Conservation (phyloP, 2,113 vertebrate genomes). For the Lutjanus erythropterus region DNA sequence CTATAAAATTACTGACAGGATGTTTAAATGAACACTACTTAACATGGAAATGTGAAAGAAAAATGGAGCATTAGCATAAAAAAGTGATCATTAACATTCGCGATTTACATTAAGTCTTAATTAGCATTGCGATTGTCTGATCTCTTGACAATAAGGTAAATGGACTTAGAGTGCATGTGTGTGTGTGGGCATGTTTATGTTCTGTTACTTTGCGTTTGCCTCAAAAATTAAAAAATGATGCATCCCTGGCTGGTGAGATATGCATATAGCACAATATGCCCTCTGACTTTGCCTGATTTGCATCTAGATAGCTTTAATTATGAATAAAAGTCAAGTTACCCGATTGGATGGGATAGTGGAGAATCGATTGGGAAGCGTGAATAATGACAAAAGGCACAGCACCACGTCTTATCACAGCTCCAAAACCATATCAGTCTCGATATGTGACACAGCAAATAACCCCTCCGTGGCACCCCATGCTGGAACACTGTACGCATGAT, state of each 20-base stretch:
- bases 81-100: constrained; percentile 60
- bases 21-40: constrained; percentile 39
- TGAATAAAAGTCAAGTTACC: constrained; percentile 85
- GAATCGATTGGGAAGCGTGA: constrained; percentile 85
- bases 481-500: not conserved
- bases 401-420: constrained; percentile 72
- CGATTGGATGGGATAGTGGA: constrained; percentile 79
- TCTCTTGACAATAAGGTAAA: constrained; percentile 57
- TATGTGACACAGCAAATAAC: constrained; percentile 59
- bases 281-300: constrained; percentile 83
- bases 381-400: constrained; percentile 83
- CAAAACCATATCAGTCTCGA: constrained; percentile 58
- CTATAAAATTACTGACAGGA: constrained; percentile 1
- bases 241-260: constrained; percentile 56
- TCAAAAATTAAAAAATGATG: constrained; percentile 41
- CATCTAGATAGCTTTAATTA: constrained; percentile 89
- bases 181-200: constrained; percentile 20
- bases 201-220: constrained; percentile 37
- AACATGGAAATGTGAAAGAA: constrained; percentile 54
- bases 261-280: constrained; percentile 74
- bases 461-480: constrained; percentile 7
- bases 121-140: constrained; percentile 55
- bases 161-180: constrained; percentile 23
- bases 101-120: constrained; percentile 60
- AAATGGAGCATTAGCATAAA: constrained; percentile 55